Evolutionary conservation across 2,113 vertebrate genomes (phyloP), one percentile per base, ranked within the genome.

Genomic region (Alectura lathami): DNA sequence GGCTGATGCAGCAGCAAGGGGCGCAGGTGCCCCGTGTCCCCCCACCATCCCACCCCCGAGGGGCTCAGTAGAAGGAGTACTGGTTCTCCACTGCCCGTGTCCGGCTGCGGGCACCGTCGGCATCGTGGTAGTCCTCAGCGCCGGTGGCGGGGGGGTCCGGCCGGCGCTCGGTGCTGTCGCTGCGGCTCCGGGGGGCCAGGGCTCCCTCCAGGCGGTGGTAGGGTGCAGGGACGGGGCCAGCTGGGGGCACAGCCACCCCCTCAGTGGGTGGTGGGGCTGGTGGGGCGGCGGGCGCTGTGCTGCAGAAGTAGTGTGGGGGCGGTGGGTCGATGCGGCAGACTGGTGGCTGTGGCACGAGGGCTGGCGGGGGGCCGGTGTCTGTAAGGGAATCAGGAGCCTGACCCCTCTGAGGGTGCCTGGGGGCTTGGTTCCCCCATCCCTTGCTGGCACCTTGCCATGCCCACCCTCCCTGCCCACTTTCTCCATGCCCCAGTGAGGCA

Each of bases 1-100:
- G 89, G 90, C 59, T 8, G 79, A 38, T 42, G 50, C 67, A 42
- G 78, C 0, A 1, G 69, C 13, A 62, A 97, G 69, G 51, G 67
- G 81, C 56, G 34, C 0, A 0, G 69, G 22, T 67, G 69, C 40
- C 47, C 89, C 0, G 0, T 53, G 54, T 38, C 4, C 38, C 83
- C 78, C n/a, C 8, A 10, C 57, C 88, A 22, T 18, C 40, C 89
- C 72, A 56, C 47, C 76, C 81, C 59, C 1, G 1, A 32, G 42
- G 83, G 34, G 13, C 51, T 99, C 96, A 99, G 97, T 99, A 99
- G 98, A 99, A 99, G 88, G 99, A 99, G 94, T 99, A 99, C 40
- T 99, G 99, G 97, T 99, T 99, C 95, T 99, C 99, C 36, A 99
- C 99, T 0, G 99, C 99, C 53, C 99, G 97, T 85, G 98, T 97